Conservation (phyloP, 2,797 vertebrate genomes). For the Falco novaeseelandiae region DNA sequence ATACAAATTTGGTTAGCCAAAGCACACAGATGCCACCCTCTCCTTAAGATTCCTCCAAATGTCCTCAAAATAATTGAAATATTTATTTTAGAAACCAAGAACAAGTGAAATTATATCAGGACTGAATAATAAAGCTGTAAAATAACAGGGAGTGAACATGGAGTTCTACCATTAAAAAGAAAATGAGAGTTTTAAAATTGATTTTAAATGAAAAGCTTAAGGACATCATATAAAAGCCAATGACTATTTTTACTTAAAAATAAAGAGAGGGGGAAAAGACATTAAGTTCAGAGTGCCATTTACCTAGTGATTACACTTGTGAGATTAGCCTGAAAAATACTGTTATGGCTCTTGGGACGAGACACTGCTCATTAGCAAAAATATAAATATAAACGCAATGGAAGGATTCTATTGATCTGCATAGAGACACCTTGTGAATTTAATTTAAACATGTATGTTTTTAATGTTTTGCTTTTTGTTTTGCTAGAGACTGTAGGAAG, state of each 20-base stretch:
- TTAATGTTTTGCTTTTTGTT: neutral
- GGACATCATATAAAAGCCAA: neutral
- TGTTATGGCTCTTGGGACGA: neutral
- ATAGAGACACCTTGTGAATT: neutral
- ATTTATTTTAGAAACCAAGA: neutral
- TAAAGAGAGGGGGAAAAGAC: neutral
- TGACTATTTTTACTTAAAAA: neutral
- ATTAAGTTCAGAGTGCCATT: neutral
- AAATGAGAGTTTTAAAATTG: slow-evolving; percentile 18
- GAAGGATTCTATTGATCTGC: neutral
- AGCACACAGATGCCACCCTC: neutral
- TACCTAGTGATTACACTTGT: slow-evolving; percentile 10
- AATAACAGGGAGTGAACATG: neutral
- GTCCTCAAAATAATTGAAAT: neutral
- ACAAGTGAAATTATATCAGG: neutral
- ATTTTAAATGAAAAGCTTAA: slow-evolving; percentile 10
- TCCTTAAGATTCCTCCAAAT: neutral
- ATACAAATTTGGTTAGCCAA: neutral
- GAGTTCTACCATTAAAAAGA: neutral
- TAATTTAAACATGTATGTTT: slow-evolving; percentile 1
- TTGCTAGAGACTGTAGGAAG: neutral
- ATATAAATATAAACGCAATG: slow-evolving; percentile 40
- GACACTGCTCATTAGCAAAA: slow-evolving; percentile 32
- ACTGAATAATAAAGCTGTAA: neutral
- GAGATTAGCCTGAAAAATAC: slow-evolving; percentile 35